A percentile compares a stretch with the other conserved stretches of the same genome.
Conservation (phyloP, 1,140 invertebrate genomes). For the Limonius californicus region DNA sequence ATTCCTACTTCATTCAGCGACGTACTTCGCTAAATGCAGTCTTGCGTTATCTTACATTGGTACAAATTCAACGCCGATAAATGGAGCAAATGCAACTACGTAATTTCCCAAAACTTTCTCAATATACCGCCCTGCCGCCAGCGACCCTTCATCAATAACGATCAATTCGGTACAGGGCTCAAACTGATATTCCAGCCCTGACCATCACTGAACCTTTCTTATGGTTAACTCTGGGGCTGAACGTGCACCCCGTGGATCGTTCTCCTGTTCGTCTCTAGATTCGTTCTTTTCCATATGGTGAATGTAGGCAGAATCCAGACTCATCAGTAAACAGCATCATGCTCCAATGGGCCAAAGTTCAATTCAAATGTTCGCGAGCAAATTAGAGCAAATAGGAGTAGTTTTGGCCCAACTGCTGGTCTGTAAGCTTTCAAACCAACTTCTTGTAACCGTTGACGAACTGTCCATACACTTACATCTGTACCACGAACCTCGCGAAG, state of each 20-base stretch:
- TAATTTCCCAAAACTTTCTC: neutral
- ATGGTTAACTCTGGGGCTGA: neutral
- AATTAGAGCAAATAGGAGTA: neutral
- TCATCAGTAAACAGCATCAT: neutral
- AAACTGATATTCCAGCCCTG: neutral
- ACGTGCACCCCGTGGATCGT: neutral
- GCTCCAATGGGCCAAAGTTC: neutral
- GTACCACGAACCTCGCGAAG: neutral
- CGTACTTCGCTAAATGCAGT: neutral
- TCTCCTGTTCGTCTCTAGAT: neutral
- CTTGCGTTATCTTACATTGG: too few species aligned
- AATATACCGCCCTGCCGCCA: conserved; percentile 3
- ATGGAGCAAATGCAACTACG: conserved; percentile 1
- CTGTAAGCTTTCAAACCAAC: neutral
- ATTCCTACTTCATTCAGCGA: neutral
- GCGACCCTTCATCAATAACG: conserved; percentile 2
- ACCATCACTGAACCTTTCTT: neutral
- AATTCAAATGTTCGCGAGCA: neutral
- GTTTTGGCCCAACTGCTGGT: neutral
- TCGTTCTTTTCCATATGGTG: neutral
- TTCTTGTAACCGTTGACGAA: neutral
- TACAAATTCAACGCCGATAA: too few species aligned
- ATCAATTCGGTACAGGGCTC: neutral
- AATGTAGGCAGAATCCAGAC: neutral
- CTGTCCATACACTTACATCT: neutral